Evolutionary conservation across 2,888 invertebrate genomes (phyloP), one percentile per base, ranked within the genome.

Genomic region (Drosophila putrida): DNA sequence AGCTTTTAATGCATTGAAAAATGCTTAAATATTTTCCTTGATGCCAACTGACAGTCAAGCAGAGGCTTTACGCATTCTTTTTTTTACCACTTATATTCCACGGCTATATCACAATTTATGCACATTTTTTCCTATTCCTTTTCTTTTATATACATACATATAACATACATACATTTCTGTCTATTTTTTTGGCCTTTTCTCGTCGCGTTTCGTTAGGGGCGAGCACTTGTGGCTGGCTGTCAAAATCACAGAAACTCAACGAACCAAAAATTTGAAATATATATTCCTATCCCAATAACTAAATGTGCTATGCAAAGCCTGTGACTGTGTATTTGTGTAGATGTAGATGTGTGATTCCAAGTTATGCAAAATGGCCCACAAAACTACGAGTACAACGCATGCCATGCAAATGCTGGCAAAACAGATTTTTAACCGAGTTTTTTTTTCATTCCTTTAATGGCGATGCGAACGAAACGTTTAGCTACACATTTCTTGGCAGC

Each of bases 351-450:
- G 50, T 25, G 59, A 51, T 59, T 53, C 66, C 69, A 88, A 83
- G 82, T 85, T 82, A 83, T 86, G 80, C 88, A 86, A 80, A 83
- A 88, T 77, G 71, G 61, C 55, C 44, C 64, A 67, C 47, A 76
- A 68, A 80, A 77, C 64, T 43, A 57, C 50, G 62, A 35, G 57
- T 61, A 65, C 68, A 66, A 71, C 83, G 81, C 88, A 82, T 86
- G 68, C 78, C 78, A 84, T 76, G 82, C 77, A 84, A 89, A 84
- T 84, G 83, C 80, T 82, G 62, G 79, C 87, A 81, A 88, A 88
- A 84, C 87, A 87, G 89, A 87, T 88, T 88, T 87, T 78, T 80
- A 76, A 67, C 71, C 58, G 53, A 44, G 65, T 60, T 64, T 60
- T 64, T 54, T 61, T 64, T 60, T 64, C 50, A 64, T 69, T 67